Conservation (phyloP, 2,888 invertebrate species). For the Sarcophaga rosellei region DNA sequence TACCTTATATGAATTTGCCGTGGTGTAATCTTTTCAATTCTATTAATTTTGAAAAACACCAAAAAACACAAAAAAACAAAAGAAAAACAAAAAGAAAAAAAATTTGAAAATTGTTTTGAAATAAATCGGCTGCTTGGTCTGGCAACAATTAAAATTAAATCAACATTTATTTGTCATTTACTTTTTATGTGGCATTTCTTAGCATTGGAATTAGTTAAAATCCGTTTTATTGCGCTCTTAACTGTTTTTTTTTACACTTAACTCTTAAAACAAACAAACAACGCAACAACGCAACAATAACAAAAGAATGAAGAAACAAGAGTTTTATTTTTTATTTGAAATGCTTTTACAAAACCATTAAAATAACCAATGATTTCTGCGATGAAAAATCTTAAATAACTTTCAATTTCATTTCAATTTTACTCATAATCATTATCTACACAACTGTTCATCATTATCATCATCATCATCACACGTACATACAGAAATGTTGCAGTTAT, state of each 20-base stretch:
- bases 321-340: no score
- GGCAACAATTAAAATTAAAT: background rate
- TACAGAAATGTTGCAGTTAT: constrained; percentile 10
- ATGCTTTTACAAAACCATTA: constrained; percentile 28
- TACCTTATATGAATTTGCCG: no score
- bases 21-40: background rate
- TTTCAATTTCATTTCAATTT: constrained; percentile 47
- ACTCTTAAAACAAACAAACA: background rate
- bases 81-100: no score
- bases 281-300: background rate
- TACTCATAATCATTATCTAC: constrained; percentile 5
- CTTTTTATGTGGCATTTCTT: no score
- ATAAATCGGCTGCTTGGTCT: background rate
- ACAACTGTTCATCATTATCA: background rate
- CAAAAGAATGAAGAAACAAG: background rate
- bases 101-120: background rate
- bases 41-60: no score
- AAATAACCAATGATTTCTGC: constrained; percentile 22
- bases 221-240: background rate
- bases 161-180: background rate
- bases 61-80: no score
- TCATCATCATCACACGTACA: no score
- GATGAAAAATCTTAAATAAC: background rate
- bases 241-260: background rate
- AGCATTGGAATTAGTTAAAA: background rate